phyloP scores from a whole-genome alignment of 1,140 invertebrate species.

The Zophobas morio region DNA sequence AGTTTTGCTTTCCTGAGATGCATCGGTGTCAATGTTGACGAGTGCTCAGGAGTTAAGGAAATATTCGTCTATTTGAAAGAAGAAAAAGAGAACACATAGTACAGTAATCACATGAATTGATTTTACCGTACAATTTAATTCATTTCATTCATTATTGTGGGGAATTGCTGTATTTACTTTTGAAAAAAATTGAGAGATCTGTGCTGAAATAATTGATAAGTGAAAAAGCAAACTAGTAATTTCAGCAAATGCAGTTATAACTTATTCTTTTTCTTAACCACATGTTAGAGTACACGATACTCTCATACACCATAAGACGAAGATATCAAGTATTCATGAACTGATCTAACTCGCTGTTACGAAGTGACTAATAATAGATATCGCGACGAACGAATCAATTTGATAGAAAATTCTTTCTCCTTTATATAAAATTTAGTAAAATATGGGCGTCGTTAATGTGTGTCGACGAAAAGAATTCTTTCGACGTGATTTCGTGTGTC shows the following conservation, averaged over 20 bases:
- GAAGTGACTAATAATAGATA: constrained; percentile 37
- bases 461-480: neutral
- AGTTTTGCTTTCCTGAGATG: constrained; percentile 99
- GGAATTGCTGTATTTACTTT: constrained; percentile 28
- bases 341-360: constrained; percentile 35
- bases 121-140: constrained; percentile 39
- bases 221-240: constrained; percentile 43
- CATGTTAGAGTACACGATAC: constrained; percentile 51
- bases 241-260: constrained; percentile 45
- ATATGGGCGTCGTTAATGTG: neutral
- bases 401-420: constrained; percentile 19
- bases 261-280: constrained; percentile 55
- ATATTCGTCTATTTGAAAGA: constrained; percentile 63
- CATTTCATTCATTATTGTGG: constrained; percentile 30
- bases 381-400: constrained; percentile 39
- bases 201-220: constrained; percentile 45
- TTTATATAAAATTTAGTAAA: constrained; percentile 25
- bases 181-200: constrained; percentile 38
- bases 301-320: constrained; percentile 48
- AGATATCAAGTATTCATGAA: constrained; percentile 31
- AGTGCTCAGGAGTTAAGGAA: constrained; percentile 88
- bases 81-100: constrained; percentile 48
- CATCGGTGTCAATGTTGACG: constrained; percentile 98
- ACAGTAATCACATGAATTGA: constrained; percentile 19
- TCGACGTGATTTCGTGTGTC: constrained; percentile 31